phyloP scores from a whole-genome alignment of 2,797 vertebrate species.

The Momotus momota region DNA sequence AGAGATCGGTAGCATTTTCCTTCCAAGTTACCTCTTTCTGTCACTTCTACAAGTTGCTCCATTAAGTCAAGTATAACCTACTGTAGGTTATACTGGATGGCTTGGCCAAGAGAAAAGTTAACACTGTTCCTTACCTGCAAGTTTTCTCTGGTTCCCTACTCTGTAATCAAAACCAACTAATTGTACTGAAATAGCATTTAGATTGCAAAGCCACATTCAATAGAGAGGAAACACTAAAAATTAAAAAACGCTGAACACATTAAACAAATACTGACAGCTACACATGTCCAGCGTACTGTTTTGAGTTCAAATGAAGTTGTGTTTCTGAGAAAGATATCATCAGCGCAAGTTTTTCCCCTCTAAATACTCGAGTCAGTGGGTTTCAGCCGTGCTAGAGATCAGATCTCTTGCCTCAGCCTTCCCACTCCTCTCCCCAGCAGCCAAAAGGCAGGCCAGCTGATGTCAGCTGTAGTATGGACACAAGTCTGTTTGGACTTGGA shows the following conservation, averaged over 20 bases:
- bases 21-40: not conserved
- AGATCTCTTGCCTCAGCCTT: not conserved
- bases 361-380: not conserved
- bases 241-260: no score
- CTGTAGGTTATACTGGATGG: not conserved
- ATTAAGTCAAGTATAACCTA: not conserved
- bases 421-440: not conserved
- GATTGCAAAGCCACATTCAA: not conserved
- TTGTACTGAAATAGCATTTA: not conserved
- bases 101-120: not conserved
- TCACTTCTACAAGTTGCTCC: not conserved
- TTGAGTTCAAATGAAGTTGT: not conserved
- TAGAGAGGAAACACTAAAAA: not conserved
- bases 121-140: not conserved
- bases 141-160: not conserved
- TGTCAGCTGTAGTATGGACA: not conserved
- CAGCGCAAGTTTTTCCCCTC: no score
- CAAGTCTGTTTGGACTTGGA: not conserved
- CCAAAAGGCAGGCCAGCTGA: not conserved
- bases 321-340: not conserved
- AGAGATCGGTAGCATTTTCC: not conserved
- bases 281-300: not conserved
- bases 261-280: not conserved
- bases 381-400: fast-evolving
- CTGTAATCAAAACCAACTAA: not conserved